Evolutionary conservation across 1,140 invertebrate genomes (phyloP).

Genomic region (Macrobrachium nipponense): DNA sequence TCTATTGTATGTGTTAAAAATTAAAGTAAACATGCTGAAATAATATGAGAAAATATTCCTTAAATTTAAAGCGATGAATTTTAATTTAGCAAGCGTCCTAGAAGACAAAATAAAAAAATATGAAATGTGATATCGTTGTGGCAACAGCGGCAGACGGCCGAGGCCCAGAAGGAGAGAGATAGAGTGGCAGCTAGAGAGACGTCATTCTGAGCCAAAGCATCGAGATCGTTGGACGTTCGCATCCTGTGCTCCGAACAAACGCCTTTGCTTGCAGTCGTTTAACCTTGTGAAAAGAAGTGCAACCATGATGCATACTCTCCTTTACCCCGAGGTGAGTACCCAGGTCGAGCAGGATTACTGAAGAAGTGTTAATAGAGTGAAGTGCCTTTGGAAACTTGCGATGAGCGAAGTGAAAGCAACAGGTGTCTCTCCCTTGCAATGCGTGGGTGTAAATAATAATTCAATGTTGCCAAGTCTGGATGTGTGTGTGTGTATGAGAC

Average conservation of each 20-base stretch:
- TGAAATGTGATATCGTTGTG: too few species aligned
- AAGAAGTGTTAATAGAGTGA: background rate
- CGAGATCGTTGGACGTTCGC: constrained; percentile 28
- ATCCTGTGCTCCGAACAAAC: constrained; percentile 50
- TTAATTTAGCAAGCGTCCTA: too few species aligned
- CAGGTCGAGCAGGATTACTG: background rate
- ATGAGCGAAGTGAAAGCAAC: constrained; percentile 45
- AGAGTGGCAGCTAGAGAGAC: background rate
- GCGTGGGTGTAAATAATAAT: background rate
- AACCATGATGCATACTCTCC: constrained; percentile 32
- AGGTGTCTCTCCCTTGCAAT: constrained; percentile 31
- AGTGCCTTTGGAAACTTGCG: background rate
- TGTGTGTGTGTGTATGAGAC: background rate
- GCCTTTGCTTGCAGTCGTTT: background rate
- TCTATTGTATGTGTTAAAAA: too few species aligned
- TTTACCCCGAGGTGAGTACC: constrained; percentile 47
- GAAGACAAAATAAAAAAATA: too few species aligned
- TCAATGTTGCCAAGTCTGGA: background rate
- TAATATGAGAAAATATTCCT: too few species aligned
- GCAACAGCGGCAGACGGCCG: too few species aligned
- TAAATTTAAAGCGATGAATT: too few species aligned
- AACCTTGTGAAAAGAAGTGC: background rate
- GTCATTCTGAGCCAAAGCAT: constrained; percentile 42
- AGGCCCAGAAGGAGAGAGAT: constrained; percentile 4
- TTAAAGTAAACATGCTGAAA: too few species aligned